Percentiles rank a stretch among this genome's conserved stretches.
Conservation (phyloP, 2,797 vertebrate species). For the Smutsia temminckii region DNA sequence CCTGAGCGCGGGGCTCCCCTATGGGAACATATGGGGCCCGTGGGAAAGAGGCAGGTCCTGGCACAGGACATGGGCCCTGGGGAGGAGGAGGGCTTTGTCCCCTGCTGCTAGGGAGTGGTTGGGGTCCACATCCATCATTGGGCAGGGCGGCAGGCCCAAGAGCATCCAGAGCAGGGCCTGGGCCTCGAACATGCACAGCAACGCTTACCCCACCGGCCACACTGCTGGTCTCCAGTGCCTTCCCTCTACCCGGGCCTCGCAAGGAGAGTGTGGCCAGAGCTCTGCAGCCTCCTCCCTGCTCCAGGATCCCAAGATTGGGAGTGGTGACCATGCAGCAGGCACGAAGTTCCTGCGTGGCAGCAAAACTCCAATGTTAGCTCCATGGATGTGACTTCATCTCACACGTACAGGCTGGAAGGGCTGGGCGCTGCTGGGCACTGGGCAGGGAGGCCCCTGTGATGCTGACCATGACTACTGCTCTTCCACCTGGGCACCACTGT, state of each 20-base stretch:
- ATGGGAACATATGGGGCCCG: fast-evolving
- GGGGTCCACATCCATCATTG: not conserved
- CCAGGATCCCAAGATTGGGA: not conserved
- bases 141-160: not conserved
- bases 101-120: too few relatives aligned
- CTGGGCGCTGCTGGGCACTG: not conserved
- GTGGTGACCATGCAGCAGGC: too few relatives aligned
- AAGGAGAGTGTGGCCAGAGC: too few relatives aligned
- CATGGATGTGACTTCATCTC: not conserved
- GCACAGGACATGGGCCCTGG: not conserved
- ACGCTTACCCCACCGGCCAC: not conserved
- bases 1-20: too few relatives aligned
- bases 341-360: too few relatives aligned
- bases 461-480: not conserved
- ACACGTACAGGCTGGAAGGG: not conserved
- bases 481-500: not conserved
- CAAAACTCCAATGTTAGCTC: not conserved
- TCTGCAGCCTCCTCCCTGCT: not conserved
- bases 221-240: not conserved
- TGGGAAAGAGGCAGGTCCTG: not conserved
- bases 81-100: not conserved
- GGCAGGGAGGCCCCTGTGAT: not conserved
- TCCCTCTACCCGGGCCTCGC: not conserved
- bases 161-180: too few relatives aligned
- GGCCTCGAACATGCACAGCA: too few relatives aligned